phyloP scores from a whole-genome alignment of 2,797 vertebrate species.

The Anomalospiza imberbis region DNA sequence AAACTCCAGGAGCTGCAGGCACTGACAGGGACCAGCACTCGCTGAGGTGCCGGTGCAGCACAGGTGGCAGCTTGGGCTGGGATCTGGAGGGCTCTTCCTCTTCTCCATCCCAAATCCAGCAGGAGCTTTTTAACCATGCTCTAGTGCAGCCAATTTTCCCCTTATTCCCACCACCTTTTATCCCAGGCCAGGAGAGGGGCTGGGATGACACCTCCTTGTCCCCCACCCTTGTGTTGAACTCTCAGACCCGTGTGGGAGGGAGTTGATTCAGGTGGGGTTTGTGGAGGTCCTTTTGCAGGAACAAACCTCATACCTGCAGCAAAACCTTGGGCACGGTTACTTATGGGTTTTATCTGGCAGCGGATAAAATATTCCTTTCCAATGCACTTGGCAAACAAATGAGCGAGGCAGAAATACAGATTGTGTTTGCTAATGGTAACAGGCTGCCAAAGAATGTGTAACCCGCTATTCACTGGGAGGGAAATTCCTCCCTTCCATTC shows the following conservation, averaged over 20 bases:
- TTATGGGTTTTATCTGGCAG: background rate
- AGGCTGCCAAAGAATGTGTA: background rate
- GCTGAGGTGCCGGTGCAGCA: rapidly evolving
- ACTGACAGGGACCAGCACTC: rapidly evolving
- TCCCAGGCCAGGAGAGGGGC: background rate
- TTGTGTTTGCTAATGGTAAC: background rate
- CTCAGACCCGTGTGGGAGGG: rapidly evolving
- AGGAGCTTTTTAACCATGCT: rapidly evolving
- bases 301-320: background rate
- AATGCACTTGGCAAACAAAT: background rate
- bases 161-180: background rate
- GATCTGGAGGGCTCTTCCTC: background rate
- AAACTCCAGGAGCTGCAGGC: background rate
- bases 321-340: rapidly evolving
- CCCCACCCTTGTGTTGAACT: rapidly evolving
- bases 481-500: background rate
- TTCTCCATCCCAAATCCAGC: background rate
- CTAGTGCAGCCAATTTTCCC: rapidly evolving
- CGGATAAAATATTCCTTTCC: background rate
- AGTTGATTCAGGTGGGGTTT: background rate
- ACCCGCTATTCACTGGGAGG: background rate
- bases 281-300: background rate
- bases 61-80: background rate
- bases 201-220: background rate
- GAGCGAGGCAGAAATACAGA: constrained; percentile 11